Conservation (phyloP, 2,797 vertebrate species). For the Danionella dracula region DNA sequence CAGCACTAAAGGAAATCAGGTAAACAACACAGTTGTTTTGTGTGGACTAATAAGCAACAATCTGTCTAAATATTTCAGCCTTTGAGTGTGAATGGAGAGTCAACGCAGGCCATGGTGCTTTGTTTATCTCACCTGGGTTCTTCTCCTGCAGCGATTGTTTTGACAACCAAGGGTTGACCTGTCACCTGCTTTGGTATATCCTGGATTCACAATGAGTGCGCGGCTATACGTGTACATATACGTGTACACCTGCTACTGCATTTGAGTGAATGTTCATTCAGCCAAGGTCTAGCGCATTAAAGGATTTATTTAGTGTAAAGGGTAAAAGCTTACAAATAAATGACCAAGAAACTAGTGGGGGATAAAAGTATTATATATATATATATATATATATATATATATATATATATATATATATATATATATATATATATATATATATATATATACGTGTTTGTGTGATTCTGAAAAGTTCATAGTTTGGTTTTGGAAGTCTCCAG, state of each 20-base stretch:
- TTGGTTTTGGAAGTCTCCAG: too few species aligned
- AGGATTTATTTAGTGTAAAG: neutral
- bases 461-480: too few species aligned
- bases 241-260: too few species aligned
- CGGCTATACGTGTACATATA: neutral
- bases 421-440: too few species aligned
- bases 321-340: too few species aligned
- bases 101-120: neutral
- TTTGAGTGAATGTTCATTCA: neutral
- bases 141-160: slow-evolving; percentile 25
- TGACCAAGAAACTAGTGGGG: too few species aligned
- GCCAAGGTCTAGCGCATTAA: neutral
- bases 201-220: slow-evolving; percentile 9
- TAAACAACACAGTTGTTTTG: slow-evolving; percentile 14
- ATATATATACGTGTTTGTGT: too few species aligned
- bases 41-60: slow-evolving; percentile 15
- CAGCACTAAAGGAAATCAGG: neutral
- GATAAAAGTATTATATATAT: too few species aligned
- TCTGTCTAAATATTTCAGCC: slow-evolving; percentile 22
- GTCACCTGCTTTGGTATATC: slow-evolving; percentile 14
- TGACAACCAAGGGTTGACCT: slow-evolving; percentile 28
- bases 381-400: too few species aligned
- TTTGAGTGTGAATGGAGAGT: slow-evolving; percentile 1
- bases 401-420: too few species aligned
- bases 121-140: slow-evolving; percentile 11